These are phyloP conservation scores for Sarcoramphus papa DNA, from an alignment of 2,797 vertebrate genomes.

Conservation along the genomic window DNA sequence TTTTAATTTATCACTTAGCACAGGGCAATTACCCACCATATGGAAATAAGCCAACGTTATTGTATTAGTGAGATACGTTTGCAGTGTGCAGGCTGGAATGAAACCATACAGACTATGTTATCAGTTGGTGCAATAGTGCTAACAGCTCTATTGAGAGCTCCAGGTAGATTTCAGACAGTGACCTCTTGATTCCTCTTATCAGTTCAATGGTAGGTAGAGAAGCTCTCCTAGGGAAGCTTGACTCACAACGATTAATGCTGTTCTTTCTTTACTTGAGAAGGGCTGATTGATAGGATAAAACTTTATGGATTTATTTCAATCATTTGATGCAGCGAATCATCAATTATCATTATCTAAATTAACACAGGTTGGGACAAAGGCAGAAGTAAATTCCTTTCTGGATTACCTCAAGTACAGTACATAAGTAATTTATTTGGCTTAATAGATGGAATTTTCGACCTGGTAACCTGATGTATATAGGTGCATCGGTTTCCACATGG, in stretches of 20 bases:
- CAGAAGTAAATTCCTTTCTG: conserved; percentile 52
- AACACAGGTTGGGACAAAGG: conserved; percentile 19
- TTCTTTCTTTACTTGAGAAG: conserved; percentile 62
- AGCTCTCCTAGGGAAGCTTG: conserved; percentile 1
- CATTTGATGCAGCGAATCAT: conserved; percentile 50
- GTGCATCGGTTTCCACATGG: not conserved
- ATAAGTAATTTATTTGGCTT: conserved; percentile 25
- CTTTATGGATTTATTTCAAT: conserved; percentile 57
- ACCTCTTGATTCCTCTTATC: conserved; percentile 26
- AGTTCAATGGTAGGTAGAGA: not conserved
- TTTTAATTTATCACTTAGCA: conserved; percentile 70
- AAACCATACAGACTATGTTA: not conserved
- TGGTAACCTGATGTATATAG: not conserved
- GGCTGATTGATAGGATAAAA: conserved; percentile 35
- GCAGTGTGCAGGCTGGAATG: not conserved
- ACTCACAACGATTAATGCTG: conserved; percentile 37
- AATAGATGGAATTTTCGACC: not conserved
- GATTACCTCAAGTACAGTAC: conserved; percentile 21
- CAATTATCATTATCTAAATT: conserved; percentile 62
- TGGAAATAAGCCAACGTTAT: conserved; percentile 52
- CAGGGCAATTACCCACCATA: conserved; percentile 45
- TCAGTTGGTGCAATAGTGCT: not conserved
- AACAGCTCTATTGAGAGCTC: not conserved
- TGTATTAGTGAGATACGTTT: conserved; percentile 39
- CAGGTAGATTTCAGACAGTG: conserved; percentile 3